Conservation (phyloP, 2,888 invertebrate species). For the Nudaria mundana region DNA sequence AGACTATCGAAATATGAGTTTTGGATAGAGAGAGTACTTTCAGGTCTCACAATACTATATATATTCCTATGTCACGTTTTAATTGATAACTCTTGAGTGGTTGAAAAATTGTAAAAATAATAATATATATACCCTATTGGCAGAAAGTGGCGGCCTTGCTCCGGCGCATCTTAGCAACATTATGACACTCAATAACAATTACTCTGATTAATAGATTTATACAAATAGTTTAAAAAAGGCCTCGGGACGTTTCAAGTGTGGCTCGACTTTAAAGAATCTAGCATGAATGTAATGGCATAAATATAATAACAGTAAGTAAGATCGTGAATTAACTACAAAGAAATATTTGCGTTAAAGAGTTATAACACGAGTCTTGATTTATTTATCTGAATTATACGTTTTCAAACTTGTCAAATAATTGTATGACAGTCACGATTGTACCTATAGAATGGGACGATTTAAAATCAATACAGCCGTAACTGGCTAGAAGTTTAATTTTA, state of each 20-base stretch:
- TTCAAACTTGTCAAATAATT: not conserved
- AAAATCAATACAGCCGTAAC: too few species aligned
- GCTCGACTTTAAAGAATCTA: not conserved
- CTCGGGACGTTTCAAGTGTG: slow-evolving; percentile 1
- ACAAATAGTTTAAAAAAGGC: not conserved
- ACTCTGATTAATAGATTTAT: slow-evolving; percentile 28
- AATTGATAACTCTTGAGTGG: too few species aligned
- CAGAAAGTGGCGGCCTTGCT: slow-evolving; percentile 34
- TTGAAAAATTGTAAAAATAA: not conserved
- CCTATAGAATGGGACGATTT: too few species aligned
- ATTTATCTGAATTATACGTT: not conserved
- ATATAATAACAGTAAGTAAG: slow-evolving; percentile 2
- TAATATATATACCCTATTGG: slow-evolving; percentile 8
- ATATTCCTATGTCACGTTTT: too few species aligned
- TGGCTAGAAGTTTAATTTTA: too few species aligned
- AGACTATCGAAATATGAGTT: too few species aligned
- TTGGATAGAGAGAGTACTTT: too few species aligned
- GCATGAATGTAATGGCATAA: not conserved
- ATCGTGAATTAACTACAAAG: slow-evolving; percentile 3
- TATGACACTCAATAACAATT: slow-evolving; percentile 30
- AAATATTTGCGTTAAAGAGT: not conserved
- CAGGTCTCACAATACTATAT: too few species aligned
- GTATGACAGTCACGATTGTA: not conserved
- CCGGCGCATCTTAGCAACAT: slow-evolving; percentile 40
- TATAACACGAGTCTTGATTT: not conserved